Evolutionary conservation across 2,888 invertebrate species (phyloP), one percentile per base, ranked within the genome.

Genomic region (Troides helena): DNA sequence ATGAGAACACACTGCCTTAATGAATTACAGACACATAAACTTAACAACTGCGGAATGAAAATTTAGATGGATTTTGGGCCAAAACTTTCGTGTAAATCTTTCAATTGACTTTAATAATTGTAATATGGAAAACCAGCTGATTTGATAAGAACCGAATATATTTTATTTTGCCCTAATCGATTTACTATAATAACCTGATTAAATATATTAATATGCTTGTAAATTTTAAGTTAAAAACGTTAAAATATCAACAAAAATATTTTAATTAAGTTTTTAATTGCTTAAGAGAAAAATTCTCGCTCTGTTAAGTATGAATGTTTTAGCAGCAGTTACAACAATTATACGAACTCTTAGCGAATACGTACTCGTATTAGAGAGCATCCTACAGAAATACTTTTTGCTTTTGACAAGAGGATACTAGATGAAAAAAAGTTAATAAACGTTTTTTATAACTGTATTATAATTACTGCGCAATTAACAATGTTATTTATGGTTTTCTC

Each of bases 1-100:
- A 65, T 65, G 43, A 65, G 43, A 58, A 23, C 25, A 43, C 58
- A 65, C 58, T 17, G 58, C 65, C 64, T 65, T 65, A 65, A 65
- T 65, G 65, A 65, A 65, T 65, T 65, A 65, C 23, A 65, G 39
- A 36, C 25, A 58, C 65, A 65, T 65, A 65, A 65, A 65, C 43
- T 65, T 43, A 65, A 57, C 65, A 65, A 14, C 39, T 57, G 21
- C 36, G 6, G n/a, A 57, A 1, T 39, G 56, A 36, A 56, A 56
- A 56, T 57, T 23, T 7, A 57, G 21, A 21, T 57, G 14, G 18
- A 57, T 21, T 21, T 57, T 14, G 4, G 18, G n/a, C 6, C 10
- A 23, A 23, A 21, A 10, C 2, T 23, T 10, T 6, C 8, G 2
- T 5, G 5, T 1, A 50, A 50, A 50, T 50, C 50, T 50, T 50